phyloP scores from a whole-genome alignment of 2,888 invertebrate genomes.

The Ophonus ardosiacus region DNA sequence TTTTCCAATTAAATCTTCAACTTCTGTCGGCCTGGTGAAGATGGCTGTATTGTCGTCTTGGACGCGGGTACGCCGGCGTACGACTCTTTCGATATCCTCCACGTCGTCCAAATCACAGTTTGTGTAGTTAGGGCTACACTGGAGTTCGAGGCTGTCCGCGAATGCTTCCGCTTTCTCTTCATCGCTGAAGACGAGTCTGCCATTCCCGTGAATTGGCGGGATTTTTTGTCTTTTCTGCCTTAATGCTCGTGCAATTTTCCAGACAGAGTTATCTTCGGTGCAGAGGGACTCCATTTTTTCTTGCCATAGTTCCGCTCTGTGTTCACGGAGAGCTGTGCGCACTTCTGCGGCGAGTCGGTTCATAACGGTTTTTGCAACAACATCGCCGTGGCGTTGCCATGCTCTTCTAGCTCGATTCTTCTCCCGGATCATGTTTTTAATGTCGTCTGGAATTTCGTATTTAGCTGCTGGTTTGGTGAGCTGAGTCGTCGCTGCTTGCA shows the following conservation, averaged over 20 bases:
- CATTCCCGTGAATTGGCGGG: background rate
- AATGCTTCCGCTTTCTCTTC: background rate
- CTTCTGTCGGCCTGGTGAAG: constrained; percentile 10
- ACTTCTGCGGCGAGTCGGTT: background rate
- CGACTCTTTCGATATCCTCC: background rate
- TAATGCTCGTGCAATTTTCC: background rate
- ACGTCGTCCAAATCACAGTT: background rate
- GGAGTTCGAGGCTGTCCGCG: background rate
- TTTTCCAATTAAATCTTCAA: background rate
- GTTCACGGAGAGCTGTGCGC: background rate
- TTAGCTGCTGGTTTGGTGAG: background rate
- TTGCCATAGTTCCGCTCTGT: background rate
- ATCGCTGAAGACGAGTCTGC: background rate
- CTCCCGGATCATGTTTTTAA: background rate
- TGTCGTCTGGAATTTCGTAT: background rate
- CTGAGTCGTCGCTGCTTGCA: background rate
- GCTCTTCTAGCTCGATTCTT: background rate
- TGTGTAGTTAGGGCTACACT: background rate
- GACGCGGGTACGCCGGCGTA: too few species aligned
- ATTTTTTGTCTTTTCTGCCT: too few species aligned
- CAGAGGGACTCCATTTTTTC: background rate
- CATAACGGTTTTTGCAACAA: background rate
- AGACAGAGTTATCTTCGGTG: background rate
- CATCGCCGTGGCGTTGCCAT: constrained; percentile 1
- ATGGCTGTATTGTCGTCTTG: too few species aligned